Base-by-base conservation (phyloP, 2,113 vertebrate species). In the Crotalus viridis region DNA sequence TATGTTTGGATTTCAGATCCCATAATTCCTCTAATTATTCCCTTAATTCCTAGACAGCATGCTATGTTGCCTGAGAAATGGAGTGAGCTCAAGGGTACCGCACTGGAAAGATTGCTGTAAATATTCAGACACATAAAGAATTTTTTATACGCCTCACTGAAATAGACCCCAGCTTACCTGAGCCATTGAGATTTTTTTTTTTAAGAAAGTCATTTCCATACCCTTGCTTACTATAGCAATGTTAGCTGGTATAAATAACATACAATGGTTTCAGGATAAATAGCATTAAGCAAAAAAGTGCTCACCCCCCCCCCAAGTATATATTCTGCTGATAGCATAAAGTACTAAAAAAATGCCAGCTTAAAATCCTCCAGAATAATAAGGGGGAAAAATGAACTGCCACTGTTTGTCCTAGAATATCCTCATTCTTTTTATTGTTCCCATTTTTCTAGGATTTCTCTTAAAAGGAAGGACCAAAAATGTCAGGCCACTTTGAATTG, bases 251-350 rank as follows among this genome's bases (percentile, higher is more conserved):
- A 81, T 81, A 94, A 13, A 33, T 54, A 91, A 90, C 1, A 87
- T 85, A 89, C 93, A 94, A 15, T 93, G 56, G 94, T 57, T 90
- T 55, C 61, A 81, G 54, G 90, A 54, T 85, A 93, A 94, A 81
- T 55, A 57, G 3, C 28, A 90, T 92, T 91, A 56, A 91, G 33
- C 85, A 93, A 28, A 95, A 94, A 12, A 7, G n/a, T 24, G 59
- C 22, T 64, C 21, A 17, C 24, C 12, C 12, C 12, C 46, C 24
- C 15, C 39, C 39, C 39, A 3, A 89, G n/a, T 57, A 2, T 89
- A 52, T 9, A 33, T 0, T 94, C 93, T 55, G 21, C 92, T 92
- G 54, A 39, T 52, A 93, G 94, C 51, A 3, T 90, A 93, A 93
- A 81, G 33, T 81, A 24, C 33, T 33, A 89, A 28, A 13, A 89